These are phyloP conservation scores for Eupeodes corollae DNA, from an alignment of 1,140 invertebrate species.

Conservation along the genomic window DNA sequence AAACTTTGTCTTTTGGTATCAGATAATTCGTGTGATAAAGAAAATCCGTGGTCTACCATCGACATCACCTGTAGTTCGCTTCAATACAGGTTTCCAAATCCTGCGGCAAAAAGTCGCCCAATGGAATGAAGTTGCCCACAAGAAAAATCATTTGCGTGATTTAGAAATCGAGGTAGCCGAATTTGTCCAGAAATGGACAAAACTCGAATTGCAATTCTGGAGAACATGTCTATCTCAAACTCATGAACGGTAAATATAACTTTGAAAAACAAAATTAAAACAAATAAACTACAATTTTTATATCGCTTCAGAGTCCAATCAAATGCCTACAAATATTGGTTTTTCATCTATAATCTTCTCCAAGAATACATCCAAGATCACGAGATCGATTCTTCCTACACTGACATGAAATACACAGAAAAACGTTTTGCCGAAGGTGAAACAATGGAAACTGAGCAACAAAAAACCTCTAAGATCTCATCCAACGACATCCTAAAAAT, in stretches of 20 bases:
- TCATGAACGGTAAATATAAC: slow-evolving; percentile 39
- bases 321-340: slow-evolving; percentile 76
- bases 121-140: slow-evolving; percentile 87
- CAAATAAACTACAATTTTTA: not conserved
- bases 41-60: slow-evolving; percentile 70
- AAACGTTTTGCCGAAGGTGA: slow-evolving; percentile 22
- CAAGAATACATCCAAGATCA: slow-evolving; percentile 37
- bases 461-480: slow-evolving; percentile 10
- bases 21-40: slow-evolving; percentile 57
- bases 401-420: slow-evolving; percentile 18
- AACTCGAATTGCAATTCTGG: slow-evolving; percentile 81
- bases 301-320: slow-evolving; percentile 43
- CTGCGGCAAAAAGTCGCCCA: slow-evolving; percentile 72
- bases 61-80: slow-evolving; percentile 71
- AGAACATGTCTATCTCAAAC: slow-evolving; percentile 60
- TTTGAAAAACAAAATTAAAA: too few species aligned
- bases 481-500: slow-evolving; percentile 37
- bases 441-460: slow-evolving; percentile 7
- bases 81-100: slow-evolving; percentile 82
- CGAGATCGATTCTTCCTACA: slow-evolving; percentile 15
- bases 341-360: slow-evolving; percentile 66
- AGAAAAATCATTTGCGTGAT: slow-evolving; percentile 66
- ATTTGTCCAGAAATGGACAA: slow-evolving; percentile 82
- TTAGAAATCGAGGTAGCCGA: slow-evolving; percentile 59
- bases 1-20: not conserved